Evolutionary conservation across 2,113 vertebrate genomes (phyloP).

Genomic region (Pelecanus crispus): DNA sequence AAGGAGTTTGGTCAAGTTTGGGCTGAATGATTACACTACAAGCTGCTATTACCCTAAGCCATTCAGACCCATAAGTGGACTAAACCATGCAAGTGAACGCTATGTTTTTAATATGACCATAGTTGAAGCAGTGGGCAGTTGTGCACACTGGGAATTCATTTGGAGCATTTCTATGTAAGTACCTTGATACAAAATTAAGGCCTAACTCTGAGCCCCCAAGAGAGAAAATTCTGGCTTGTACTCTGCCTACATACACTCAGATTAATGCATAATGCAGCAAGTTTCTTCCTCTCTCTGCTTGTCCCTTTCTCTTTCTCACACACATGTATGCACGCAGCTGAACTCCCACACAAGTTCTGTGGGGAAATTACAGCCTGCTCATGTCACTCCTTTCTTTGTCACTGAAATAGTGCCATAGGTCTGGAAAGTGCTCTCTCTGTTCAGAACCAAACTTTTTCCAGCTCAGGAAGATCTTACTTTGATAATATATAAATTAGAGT

Average conservation of each 20-base stretch:
- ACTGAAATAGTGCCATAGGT: conserved; percentile 3
- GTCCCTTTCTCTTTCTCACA: conserved; percentile 33
- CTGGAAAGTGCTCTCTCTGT: background rate
- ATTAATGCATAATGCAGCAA: conserved; percentile 56
- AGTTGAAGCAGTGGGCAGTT: background rate
- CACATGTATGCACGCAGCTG: background rate
- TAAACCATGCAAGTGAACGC: background rate
- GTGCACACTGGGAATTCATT: background rate
- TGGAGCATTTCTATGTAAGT: background rate
- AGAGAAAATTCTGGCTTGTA: conserved; percentile 25
- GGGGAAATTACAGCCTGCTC: conserved; percentile 44
- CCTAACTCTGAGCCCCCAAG: background rate
- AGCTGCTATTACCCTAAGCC: background rate
- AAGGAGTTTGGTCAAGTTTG: background rate
- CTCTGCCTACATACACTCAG: conserved; percentile 20
- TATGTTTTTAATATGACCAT: background rate
- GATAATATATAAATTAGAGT: background rate
- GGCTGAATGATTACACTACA: background rate
- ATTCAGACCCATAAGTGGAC: background rate
- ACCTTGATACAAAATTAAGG: background rate
- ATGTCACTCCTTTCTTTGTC: conserved; percentile 40
- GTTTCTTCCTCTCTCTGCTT: background rate
- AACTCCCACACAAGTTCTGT: conserved; percentile 45
- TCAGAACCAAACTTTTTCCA: background rate
- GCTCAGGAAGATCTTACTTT: background rate